Evolutionary conservation across 2,113 vertebrate genomes (phyloP).

Genomic region (Nycticryphes semicollaris): DNA sequence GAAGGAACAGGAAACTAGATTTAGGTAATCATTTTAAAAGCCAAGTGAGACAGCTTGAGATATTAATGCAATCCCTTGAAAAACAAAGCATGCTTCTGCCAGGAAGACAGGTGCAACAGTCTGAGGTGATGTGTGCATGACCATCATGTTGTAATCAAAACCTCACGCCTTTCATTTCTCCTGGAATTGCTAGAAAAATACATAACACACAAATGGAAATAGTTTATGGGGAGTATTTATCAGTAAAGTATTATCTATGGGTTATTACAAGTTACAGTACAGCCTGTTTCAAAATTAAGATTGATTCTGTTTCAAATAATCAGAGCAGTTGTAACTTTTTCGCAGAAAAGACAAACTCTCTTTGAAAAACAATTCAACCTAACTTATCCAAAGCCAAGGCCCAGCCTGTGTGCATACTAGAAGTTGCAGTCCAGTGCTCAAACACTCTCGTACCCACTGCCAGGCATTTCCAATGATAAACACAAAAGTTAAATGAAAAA

Average conservation of each 20-base stretch:
- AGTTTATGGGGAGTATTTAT: background rate
- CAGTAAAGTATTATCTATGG: background rate
- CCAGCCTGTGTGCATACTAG: background rate
- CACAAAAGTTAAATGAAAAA: background rate
- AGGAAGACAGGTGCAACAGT: background rate
- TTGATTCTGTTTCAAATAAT: background rate
- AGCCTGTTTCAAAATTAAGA: background rate
- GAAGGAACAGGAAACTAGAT: background rate
- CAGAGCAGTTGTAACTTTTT: background rate
- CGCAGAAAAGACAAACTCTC: background rate
- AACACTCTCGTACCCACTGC: background rate
- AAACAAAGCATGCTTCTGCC: background rate
- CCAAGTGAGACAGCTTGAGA: background rate
- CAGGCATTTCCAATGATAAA: background rate
- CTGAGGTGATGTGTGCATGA: background rate
- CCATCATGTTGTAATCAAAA: background rate
- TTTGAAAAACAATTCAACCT: background rate
- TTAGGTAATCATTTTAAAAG: conserved; percentile 25
- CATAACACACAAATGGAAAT: background rate
- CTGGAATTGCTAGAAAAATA: background rate
- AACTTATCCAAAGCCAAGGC: background rate
- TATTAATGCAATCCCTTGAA: background rate
- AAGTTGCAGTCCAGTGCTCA: background rate
- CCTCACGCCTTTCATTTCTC: background rate
- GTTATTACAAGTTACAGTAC: background rate